phyloP scores from a whole-genome alignment of 2,113 vertebrate genomes.

The Heliornis fulica region DNA sequence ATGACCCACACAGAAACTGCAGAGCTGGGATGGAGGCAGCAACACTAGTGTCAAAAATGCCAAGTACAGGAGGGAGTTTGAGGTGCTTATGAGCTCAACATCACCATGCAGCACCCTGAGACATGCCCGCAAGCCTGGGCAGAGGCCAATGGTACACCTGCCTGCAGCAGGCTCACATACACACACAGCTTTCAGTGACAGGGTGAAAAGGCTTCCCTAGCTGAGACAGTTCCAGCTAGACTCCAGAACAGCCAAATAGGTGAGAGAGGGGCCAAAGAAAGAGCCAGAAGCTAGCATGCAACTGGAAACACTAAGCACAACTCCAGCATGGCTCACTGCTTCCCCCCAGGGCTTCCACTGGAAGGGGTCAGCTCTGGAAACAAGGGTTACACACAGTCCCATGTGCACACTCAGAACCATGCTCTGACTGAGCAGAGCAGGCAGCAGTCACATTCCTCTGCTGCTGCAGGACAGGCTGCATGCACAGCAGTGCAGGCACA shows the following conservation, averaged over 20 bases:
- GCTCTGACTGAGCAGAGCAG: background rate
- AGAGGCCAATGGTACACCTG: background rate
- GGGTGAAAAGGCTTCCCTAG: background rate
- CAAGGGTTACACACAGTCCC: accelerated
- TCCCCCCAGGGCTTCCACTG: background rate
- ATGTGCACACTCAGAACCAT: accelerated
- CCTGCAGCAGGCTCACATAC: background rate
- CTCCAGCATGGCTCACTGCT: accelerated
- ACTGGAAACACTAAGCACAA: background rate
- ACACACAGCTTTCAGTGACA: background rate
- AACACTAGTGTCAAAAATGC: background rate
- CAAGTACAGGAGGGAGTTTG: background rate
- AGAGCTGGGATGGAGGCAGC: background rate
- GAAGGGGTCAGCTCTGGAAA: background rate
- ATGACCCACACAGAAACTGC: background rate
- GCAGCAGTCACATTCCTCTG: accelerated
- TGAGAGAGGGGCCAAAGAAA: background rate
- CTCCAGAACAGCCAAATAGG: background rate
- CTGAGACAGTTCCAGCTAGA: background rate
- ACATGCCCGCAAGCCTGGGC: background rate
- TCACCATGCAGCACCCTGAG: background rate
- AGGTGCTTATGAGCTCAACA: background rate
- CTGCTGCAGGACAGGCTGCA: background rate
- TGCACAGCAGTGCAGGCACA: background rate
- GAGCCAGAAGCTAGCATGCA: background rate